Evolutionary conservation across 2,888 invertebrate species (phyloP).

Genomic region (Caenorhabditis uteleia): DNA sequence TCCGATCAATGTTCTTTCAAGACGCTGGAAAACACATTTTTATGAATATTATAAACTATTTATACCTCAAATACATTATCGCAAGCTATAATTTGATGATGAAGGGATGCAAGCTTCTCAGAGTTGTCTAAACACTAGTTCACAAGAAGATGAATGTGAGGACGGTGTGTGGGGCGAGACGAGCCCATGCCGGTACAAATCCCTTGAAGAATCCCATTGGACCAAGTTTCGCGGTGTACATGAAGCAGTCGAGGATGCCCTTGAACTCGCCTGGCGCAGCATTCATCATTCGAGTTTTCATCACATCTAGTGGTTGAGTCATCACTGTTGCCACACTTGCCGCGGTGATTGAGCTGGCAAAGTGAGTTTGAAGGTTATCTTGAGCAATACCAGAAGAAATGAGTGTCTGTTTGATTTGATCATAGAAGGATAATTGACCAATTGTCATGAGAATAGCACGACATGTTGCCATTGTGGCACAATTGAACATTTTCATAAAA

Average conservation of each 20-base stretch:
- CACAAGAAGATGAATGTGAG: conserved; percentile 88
- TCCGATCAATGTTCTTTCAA: conserved; percentile 74
- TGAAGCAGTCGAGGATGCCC: conserved; percentile 79
- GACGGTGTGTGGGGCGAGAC: conserved; percentile 95
- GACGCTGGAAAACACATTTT: conserved; percentile 75
- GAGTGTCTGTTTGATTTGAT: conserved; percentile 83
- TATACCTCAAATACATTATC: conserved; percentile 86
- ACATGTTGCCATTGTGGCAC: conserved; percentile 51
- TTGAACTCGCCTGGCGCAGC: conserved; percentile 87
- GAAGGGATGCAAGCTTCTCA: conserved; percentile 63
- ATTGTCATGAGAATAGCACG: conserved; percentile 93
- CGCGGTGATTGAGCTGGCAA: conserved; percentile 72
- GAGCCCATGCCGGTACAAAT: conserved; percentile 68
- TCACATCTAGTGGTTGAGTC: conserved; percentile 88
- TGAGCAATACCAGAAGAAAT: conserved; percentile 79
- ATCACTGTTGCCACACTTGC: conserved; percentile 86
- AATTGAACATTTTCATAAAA: conserved; percentile 76
- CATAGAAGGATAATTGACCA: conserved; percentile 95
- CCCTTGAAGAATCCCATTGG: conserved; percentile 91
- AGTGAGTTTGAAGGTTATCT: conserved; percentile 87
- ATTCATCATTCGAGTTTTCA: conserved; percentile 98
- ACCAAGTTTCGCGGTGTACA: conserved; percentile 85
- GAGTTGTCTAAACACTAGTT: conserved; percentile 62
- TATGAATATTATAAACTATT: neutral
- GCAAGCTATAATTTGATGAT: conserved; percentile 93